A percentile compares a stretch with the other conserved stretches of the same genome.
phyloP scores from a whole-genome alignment of 1,140 invertebrate species.

The Lasaia peninsularis region DNA sequence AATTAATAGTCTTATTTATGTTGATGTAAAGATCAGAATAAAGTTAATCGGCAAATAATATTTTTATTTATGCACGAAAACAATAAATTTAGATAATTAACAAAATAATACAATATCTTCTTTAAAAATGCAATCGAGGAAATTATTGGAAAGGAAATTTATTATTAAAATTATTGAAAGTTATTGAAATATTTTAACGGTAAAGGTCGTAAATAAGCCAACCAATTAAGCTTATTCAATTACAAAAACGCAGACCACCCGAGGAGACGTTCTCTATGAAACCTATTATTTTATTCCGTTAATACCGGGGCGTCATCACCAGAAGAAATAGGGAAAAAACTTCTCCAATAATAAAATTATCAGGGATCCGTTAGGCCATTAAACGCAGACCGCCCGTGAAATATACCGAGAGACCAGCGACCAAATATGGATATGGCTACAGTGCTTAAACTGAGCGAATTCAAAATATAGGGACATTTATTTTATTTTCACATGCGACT shows the following conservation, averaged over 20 bases:
- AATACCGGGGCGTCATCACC: slow-evolving; percentile 48
- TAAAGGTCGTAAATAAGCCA: slow-evolving; percentile 19
- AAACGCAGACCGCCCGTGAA: slow-evolving; percentile 70
- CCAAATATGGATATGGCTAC: neutral
- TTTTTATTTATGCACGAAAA: too few species aligned
- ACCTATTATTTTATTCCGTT: slow-evolving; percentile 54
- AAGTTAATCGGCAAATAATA: too few species aligned
- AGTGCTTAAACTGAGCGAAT: neutral
- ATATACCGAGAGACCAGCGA: slow-evolving; percentile 42
- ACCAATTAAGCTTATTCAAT: slow-evolving; percentile 30
- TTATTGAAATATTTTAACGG: neutral
- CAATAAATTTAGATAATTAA: too few species aligned
- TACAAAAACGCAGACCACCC: slow-evolving; percentile 33
- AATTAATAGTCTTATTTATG: too few species aligned
- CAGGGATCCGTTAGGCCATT: slow-evolving; percentile 62
- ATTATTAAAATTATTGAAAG: neutral
- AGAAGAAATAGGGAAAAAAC: slow-evolving; percentile 48
- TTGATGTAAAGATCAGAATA: too few species aligned
- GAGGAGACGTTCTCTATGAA: slow-evolving; percentile 40
- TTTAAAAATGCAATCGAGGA: too few species aligned
- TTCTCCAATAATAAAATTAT: slow-evolving; percentile 72
- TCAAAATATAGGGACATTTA: too few species aligned
- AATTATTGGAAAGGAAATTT: too few species aligned
- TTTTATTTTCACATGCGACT: too few species aligned
- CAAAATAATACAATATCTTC: too few species aligned